Conservation (phyloP, 2,113 vertebrate genomes). For the Macheiramphus alcinus region DNA sequence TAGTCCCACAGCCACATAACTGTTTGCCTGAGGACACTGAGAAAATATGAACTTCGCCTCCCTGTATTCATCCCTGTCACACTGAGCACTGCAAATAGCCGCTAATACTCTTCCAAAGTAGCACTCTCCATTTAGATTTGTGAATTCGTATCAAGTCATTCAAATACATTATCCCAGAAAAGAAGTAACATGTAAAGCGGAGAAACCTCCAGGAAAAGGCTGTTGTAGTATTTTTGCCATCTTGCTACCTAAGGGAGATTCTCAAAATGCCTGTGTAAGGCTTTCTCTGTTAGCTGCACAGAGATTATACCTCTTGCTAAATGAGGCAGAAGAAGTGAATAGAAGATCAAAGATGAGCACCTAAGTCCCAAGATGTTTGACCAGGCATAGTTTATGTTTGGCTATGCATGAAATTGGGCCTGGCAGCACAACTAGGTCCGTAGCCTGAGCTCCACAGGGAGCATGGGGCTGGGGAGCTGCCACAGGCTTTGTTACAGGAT, state of each 20-base stretch:
- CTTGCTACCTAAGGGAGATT: background rate
- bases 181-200: background rate
- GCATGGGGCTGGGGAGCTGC: background rate
- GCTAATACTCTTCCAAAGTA: background rate
- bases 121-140: background rate
- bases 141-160: background rate
- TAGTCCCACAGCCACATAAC: background rate
- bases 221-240: background rate
- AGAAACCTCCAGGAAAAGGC: background rate
- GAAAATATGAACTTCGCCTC: background rate
- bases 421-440: accelerated
- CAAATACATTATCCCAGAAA: background rate
- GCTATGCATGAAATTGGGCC: background rate
- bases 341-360: background rate
- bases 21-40: background rate
- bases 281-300: background rate
- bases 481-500: background rate
- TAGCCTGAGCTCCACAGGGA: background rate
- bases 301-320: background rate
- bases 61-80: background rate
- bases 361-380: background rate
- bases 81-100: background rate
- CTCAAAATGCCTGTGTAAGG: background rate
- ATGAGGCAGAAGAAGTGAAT: background rate
- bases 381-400: background rate